phyloP scores from a whole-genome alignment of 2,113 vertebrate genomes.

The Hepsetus odoe region DNA sequence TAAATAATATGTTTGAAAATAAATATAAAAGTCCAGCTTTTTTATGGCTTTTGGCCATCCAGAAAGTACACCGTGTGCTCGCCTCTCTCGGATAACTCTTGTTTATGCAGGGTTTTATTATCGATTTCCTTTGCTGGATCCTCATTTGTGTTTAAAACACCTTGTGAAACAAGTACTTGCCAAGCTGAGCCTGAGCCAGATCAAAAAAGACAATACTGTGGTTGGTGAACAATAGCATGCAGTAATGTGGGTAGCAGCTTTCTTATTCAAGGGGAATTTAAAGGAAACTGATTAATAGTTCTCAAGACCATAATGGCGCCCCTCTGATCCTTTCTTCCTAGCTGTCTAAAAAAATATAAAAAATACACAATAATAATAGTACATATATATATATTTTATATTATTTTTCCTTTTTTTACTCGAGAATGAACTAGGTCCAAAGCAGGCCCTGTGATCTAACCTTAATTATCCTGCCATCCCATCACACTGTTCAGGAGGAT shows the following conservation, averaged over 20 bases:
- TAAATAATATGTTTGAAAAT: conserved; percentile 2
- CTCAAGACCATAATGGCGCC: too few species aligned
- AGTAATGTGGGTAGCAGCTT: not conserved
- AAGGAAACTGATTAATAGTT: conserved; percentile 22
- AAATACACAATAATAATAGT: too few species aligned
- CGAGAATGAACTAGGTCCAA: not conserved
- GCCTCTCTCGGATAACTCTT: not conserved
- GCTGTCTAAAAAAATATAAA: too few species aligned
- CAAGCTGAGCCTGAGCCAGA: not conserved
- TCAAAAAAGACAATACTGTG: not conserved
- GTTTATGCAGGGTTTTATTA: not conserved
- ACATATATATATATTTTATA: too few species aligned
- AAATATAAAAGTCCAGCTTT: not conserved
- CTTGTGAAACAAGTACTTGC: not conserved
- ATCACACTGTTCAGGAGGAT: not conserved
- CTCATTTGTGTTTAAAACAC: not conserved
- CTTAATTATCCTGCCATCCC: not conserved
- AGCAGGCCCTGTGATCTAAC: not conserved
- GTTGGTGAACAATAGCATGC: not conserved
- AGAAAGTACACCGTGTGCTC: conserved; percentile 12
- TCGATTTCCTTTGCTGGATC: not conserved
- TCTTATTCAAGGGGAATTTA: not conserved
- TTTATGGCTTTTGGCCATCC: not conserved
- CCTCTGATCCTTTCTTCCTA: too few species aligned
- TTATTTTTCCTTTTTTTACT: too few species aligned